phyloP scores from a whole-genome alignment of 1,140 invertebrate genomes.

The Pantala flavescens region DNA sequence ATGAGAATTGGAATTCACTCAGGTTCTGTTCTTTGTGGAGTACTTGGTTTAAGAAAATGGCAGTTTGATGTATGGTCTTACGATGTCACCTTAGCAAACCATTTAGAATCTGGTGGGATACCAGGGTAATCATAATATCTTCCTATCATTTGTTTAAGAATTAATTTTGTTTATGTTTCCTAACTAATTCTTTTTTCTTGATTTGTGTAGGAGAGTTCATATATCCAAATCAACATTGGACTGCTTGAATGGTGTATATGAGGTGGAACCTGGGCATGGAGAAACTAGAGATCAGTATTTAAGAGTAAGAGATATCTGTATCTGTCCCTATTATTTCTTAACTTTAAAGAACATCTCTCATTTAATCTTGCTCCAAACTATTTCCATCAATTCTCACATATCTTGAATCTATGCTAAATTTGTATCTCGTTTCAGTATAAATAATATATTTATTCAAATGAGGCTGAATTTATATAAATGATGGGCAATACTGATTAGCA shows the following conservation, averaged over 20 bases:
- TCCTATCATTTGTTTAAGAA: neutral
- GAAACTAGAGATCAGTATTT: slow-evolving; percentile 74
- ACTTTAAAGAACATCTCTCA: too few species aligned
- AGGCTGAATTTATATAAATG: too few species aligned
- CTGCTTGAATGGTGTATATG: slow-evolving; percentile 77
- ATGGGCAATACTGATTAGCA: too few species aligned
- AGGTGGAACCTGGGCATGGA: slow-evolving; percentile 85
- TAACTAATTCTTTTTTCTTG: slow-evolving; percentile 17
- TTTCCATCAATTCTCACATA: too few species aligned
- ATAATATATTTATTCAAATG: too few species aligned
- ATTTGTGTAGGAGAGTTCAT: slow-evolving; percentile 65
- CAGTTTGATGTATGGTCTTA: slow-evolving; percentile 98
- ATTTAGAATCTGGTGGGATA: slow-evolving; percentile 89
- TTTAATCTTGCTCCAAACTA: too few species aligned
- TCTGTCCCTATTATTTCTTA: neutral
- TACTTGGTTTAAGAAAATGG: slow-evolving; percentile 87
- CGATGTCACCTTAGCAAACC: slow-evolving; percentile 95
- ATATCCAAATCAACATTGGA: slow-evolving; percentile 78
- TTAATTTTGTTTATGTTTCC: slow-evolving; percentile 15
- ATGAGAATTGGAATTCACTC: slow-evolving; percentile 96
- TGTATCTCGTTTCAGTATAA: too few species aligned
- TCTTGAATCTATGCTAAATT: too few species aligned
- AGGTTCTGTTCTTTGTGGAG: slow-evolving; percentile 86
- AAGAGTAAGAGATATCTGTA: slow-evolving; percentile 35
- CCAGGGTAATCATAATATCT: slow-evolving; percentile 56